Evolutionary conservation across 1,140 invertebrate species (phyloP).

Genomic region (Achroia grisella): DNA sequence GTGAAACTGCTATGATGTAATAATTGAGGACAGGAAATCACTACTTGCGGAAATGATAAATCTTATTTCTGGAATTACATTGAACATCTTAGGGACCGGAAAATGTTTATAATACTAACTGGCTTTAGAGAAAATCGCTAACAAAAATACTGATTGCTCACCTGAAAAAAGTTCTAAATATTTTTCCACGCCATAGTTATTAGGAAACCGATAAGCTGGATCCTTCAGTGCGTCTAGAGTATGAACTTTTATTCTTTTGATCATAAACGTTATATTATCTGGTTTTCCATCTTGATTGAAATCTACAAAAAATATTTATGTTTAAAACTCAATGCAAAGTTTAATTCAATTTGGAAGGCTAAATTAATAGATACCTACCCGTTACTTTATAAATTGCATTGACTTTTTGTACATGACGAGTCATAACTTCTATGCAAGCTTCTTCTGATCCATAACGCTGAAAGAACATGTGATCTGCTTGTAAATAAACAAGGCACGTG

Average conservation of each 20-base stretch:
- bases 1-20: too few species aligned
- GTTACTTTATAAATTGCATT: slow-evolving; percentile 94
- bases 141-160: slow-evolving; percentile 60
- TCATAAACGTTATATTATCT: slow-evolving; percentile 97
- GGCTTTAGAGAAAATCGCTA: neutral
- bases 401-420: slow-evolving; percentile 93
- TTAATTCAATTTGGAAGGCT: too few species aligned
- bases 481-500: slow-evolving; percentile 93
- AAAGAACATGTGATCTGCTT: slow-evolving; percentile 96
- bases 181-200: slow-evolving; percentile 95
- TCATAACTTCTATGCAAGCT: slow-evolving; percentile 96
- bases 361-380: slow-evolving; percentile 68
- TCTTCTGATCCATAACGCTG: slow-evolving; percentile 94
- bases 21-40: too few species aligned
- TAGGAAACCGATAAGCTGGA: slow-evolving; percentile 90
- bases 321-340: neutral
- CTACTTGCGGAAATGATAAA: too few species aligned
- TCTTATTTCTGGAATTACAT: too few species aligned
- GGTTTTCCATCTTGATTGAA: slow-evolving; percentile 93
- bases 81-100: too few species aligned
- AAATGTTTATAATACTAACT: too few species aligned
- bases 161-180: slow-evolving; percentile 94
- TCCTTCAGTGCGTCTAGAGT: slow-evolving; percentile 87
- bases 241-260: slow-evolving; percentile 96
- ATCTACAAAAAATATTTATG: slow-evolving; percentile 77